These are phyloP conservation scores for Synergus umbraculus DNA, from an alignment of 2,888 invertebrate genomes.

Conservation along the genomic window DNA sequence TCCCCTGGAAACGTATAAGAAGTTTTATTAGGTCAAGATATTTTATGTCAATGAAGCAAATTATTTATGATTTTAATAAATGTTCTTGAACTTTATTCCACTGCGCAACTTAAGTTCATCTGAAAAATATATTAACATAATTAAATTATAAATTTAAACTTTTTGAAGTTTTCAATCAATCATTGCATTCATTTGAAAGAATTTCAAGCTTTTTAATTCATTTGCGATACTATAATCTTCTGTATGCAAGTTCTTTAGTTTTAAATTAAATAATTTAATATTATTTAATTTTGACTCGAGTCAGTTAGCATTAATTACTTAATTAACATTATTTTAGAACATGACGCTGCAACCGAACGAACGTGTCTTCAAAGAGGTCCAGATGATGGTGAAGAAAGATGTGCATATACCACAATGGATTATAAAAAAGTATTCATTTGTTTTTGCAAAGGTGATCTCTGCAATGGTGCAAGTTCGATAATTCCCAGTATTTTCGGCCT, in stretches of 20 bases:
- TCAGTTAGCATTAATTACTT: neutral
- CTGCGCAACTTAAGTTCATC: too few species aligned
- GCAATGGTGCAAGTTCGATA: slow-evolving; percentile 79
- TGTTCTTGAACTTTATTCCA: too few species aligned
- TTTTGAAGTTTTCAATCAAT: neutral
- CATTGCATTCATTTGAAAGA: too few species aligned
- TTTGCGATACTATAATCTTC: too few species aligned
- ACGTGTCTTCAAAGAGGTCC: slow-evolving; percentile 93
- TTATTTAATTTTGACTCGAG: too few species aligned
- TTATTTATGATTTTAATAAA: too few species aligned
- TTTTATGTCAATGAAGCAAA: too few species aligned
- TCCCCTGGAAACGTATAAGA: neutral
- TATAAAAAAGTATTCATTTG: slow-evolving; percentile 93
- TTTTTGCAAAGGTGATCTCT: slow-evolving; percentile 93
- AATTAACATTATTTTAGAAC: slow-evolving; percentile 81
- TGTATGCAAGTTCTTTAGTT: too few species aligned
- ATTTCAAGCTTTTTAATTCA: too few species aligned
- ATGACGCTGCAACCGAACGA: slow-evolving; percentile 91
- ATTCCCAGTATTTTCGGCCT: slow-evolving; percentile 51
- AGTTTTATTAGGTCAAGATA: too few species aligned
- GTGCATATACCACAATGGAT: slow-evolving; percentile 91
- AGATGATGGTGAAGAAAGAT: slow-evolving; percentile 92
- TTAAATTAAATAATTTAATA: too few species aligned
- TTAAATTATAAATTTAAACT: slow-evolving; percentile 3
- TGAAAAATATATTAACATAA: neutral